phyloP scores from a whole-genome alignment of 2,888 invertebrate species.

The Coremacera marginata region DNA sequence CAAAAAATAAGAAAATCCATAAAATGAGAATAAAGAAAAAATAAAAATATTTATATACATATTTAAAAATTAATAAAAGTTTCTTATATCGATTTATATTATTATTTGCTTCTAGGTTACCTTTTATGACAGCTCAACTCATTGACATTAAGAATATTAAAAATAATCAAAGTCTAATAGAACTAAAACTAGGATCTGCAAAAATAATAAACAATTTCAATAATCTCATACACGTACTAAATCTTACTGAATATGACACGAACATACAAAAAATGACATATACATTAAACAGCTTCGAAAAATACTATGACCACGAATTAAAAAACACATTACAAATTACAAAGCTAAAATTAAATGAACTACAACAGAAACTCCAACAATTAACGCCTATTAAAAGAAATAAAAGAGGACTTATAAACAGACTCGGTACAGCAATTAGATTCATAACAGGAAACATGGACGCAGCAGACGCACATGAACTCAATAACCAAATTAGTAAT shows the following conservation, averaged over 20 bases:
- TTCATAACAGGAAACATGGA: slow-evolving; percentile 15
- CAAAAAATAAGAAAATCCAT: neutral
- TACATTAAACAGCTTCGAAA: neutral
- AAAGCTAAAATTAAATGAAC: slow-evolving; percentile 7
- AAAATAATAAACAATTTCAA: neutral
- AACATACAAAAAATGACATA: neutral
- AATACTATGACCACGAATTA: neutral
- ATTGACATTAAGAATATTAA: neutral
- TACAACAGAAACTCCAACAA: neutral
- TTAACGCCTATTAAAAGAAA: neutral
- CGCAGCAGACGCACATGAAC: neutral
- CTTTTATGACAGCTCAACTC: neutral
- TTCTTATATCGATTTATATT: too few species aligned
- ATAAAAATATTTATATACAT: slow-evolving; percentile 28
- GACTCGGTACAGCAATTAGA: too few species aligned
- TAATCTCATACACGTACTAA: neutral
- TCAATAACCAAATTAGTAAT: neutral
- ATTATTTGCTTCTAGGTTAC: neutral
- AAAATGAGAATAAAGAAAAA: neutral
- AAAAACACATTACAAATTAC: neutral
- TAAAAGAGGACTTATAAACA: too few species aligned
- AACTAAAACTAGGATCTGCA: neutral
- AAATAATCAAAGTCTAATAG: neutral
- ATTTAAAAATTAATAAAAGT: neutral
- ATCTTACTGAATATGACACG: neutral